These are phyloP conservation scores for Pogoniulus pusillus DNA, from an alignment of 2,797 vertebrate genomes.

Conservation along the genomic window DNA sequence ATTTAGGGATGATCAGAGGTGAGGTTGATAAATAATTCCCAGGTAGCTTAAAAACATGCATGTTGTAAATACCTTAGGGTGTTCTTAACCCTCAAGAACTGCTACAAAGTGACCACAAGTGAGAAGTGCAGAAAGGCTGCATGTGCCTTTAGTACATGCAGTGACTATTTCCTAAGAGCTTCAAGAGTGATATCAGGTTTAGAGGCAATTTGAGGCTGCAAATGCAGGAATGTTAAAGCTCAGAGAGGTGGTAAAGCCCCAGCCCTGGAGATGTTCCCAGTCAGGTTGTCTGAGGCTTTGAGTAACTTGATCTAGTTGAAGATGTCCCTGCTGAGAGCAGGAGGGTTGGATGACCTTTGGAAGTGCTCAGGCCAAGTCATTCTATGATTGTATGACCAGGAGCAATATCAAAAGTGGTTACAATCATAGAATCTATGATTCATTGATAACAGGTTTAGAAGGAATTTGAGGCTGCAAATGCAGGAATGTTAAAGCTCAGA, in stretches of 20 bases:
- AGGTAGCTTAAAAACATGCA: background rate
- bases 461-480: background rate
- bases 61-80: background rate
- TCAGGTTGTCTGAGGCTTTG: too few species aligned
- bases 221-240: background rate
- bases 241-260: too few species aligned
- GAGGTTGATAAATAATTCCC: background rate
- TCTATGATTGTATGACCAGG: too few species aligned
- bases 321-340: too few species aligned
- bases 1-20: background rate
- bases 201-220: background rate
- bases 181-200: background rate
- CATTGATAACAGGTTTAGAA: background rate
- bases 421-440: too few species aligned
- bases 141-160: background rate
- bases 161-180: background rate
- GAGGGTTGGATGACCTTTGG: too few species aligned
- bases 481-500: background rate
- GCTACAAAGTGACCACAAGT: background rate
- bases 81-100: background rate
- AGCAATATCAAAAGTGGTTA: too few species aligned
- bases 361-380: too few species aligned
- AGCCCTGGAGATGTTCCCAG: too few species aligned
- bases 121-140: background rate
- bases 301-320: too few species aligned